Evolutionary conservation across 2,888 invertebrate genomes (phyloP).

Genomic region (Exephanes ischioxanthus): DNA sequence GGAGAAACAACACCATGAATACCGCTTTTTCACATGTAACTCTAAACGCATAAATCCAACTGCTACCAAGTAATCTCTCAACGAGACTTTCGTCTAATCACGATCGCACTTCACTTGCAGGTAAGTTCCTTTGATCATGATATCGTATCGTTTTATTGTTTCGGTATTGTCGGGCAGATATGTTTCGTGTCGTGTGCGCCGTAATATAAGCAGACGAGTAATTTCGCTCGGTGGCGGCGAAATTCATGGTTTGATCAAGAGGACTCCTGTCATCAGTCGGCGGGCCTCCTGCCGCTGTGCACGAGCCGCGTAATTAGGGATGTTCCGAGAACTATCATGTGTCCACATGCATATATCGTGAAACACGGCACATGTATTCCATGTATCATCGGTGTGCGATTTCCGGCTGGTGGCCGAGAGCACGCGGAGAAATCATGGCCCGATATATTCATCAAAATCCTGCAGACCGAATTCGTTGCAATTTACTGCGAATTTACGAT

Average conservation of each 20-base stretch:
- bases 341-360: constrained; percentile 4
- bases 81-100: not conserved
- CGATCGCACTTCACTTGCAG: too few species aligned
- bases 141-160: not conserved
- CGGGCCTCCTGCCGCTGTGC: not conserved
- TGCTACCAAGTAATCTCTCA: too few species aligned
- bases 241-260: constrained; percentile 64
- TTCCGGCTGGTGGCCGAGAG: constrained; percentile 23
- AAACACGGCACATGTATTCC: constrained; percentile 5
- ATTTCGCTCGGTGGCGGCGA: constrained; percentile 11
- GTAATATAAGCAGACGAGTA: constrained; percentile 15
- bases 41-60: too few species aligned
- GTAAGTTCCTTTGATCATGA: not conserved
- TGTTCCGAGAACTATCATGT: constrained; percentile 37
- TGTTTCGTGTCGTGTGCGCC: constrained; percentile 4
- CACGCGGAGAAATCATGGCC: constrained; percentile 31
- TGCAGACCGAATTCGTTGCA: not conserved
- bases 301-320: constrained; percentile 44
- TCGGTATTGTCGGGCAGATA: not conserved
- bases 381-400: constrained; percentile 8
- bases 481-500: not conserved
- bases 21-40: too few species aligned
- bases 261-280: constrained; percentile 50
- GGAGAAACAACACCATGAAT: too few species aligned
- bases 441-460: constrained; percentile 15